These are phyloP conservation scores for Napeogenes inachia DNA, from an alignment of 2,888 invertebrate genomes.

Conservation along the genomic window DNA sequence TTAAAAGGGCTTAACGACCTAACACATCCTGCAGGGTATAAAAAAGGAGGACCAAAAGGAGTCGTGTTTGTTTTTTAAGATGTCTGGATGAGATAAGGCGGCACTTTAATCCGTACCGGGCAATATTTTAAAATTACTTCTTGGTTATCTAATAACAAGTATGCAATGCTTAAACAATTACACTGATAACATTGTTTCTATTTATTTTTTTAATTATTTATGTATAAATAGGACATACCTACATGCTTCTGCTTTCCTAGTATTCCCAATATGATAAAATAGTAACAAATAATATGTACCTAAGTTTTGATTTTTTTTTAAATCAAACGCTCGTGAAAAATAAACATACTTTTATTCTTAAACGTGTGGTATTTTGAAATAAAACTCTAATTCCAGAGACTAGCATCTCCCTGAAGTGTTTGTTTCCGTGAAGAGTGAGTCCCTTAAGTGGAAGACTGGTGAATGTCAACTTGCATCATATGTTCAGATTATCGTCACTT, in stretches of 20 bases:
- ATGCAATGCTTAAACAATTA: conserved; percentile 3
- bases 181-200: conserved; percentile 3
- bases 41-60: conserved; percentile 69
- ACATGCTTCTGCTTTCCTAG: too few species aligned
- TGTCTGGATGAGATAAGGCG: conserved; percentile 75
- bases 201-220: too few species aligned
- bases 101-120: conserved; percentile 75
- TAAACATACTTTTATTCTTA: background rate
- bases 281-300: too few species aligned
- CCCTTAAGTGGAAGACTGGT: conserved; percentile 24
- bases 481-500: conserved; percentile 26
- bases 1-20: conserved; percentile 78
- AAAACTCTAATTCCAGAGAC: background rate
- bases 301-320: too few species aligned
- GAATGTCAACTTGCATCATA: conserved; percentile 28
- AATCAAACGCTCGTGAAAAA: too few species aligned
- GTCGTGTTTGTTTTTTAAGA: conserved; percentile 77
- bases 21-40: conserved; percentile 78
- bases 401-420: conserved; percentile 17
- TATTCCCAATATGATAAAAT: too few species aligned
- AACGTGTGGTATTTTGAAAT: too few species aligned
- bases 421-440: conserved; percentile 22
- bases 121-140: conserved; percentile 77
- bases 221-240: too few species aligned
- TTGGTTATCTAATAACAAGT: conserved; percentile 61